Percentiles rank a stretch among this genome's conserved stretches.
These are phyloP conservation scores for Diaprepes abbreviatus DNA, from an alignment of 2,888 invertebrate species.

Conservation along the genomic window DNA sequence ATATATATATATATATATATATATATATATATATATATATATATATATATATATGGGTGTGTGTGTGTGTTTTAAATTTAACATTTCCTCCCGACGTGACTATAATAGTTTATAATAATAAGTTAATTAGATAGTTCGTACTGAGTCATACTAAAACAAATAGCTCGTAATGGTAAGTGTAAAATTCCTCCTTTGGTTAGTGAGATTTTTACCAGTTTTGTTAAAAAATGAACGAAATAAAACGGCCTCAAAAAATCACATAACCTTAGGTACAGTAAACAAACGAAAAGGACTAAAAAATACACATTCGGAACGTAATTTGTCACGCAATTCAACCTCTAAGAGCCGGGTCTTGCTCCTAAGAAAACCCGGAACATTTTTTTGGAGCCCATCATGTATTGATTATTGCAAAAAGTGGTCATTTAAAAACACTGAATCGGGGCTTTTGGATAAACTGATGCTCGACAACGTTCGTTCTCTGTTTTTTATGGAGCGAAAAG, in stretches of 20 bases:
- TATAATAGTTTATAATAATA: too few species aligned
- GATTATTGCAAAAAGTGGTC: conserved; percentile 42
- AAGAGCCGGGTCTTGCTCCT: conserved; percentile 15
- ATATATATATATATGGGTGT: too few species aligned
- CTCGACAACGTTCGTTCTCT: conserved; percentile 20
- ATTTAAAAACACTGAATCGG: conserved; percentile 40
- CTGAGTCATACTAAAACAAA: too few species aligned
- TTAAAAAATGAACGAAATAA: not conserved
- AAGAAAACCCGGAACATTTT: conserved; percentile 28
- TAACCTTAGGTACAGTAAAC: not conserved
- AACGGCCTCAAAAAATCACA: not conserved
- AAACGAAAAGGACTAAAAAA: conserved; percentile 5
- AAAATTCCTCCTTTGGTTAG: too few species aligned
- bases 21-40: too few species aligned
- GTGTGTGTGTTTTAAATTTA: too few species aligned
- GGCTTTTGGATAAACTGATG: conserved; percentile 29
- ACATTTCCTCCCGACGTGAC: too few species aligned
- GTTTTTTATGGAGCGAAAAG: conserved; percentile 41
- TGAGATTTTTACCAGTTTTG: not conserved
- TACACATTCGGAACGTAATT: conserved; percentile 24
- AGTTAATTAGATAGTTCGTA: too few species aligned
- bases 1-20: too few species aligned
- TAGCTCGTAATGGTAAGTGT: too few species aligned
- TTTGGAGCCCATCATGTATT: conserved; percentile 29
- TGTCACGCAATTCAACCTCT: conserved; percentile 29